Conservation (phyloP, 2,797 vertebrate genomes). For the Microtus agrestis region DNA sequence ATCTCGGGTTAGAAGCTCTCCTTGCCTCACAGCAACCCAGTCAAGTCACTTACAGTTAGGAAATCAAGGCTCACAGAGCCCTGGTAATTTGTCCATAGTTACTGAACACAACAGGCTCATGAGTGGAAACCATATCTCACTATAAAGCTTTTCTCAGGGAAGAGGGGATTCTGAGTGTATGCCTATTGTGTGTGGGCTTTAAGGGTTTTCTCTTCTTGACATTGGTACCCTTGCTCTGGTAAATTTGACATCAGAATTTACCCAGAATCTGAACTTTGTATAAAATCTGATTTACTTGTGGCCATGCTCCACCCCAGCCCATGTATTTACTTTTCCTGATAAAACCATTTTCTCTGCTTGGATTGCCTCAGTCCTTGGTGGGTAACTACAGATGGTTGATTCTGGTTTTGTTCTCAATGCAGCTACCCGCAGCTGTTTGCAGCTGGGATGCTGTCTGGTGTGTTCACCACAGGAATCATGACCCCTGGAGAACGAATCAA, state of each 20-base stretch:
- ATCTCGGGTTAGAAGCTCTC: neutral
- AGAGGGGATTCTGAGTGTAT: neutral
- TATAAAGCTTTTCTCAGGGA: neutral
- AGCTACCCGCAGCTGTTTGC: conserved; percentile 98
- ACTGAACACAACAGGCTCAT: neutral
- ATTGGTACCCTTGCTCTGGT: neutral
- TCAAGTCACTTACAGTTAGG: neutral
- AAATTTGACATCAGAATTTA: conserved; percentile 3
- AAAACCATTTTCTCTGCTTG: conserved; percentile 56
- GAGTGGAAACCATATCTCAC: neutral
- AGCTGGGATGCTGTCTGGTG: conserved; percentile 97
- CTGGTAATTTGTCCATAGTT: neutral
- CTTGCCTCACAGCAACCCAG: neutral
- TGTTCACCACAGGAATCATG: conserved; percentile 99
- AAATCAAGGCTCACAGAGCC: neutral
- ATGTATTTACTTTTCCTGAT: conserved; percentile 10
- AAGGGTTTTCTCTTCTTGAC: neutral
- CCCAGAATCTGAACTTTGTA: neutral
- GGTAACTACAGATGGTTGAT: conserved; percentile 1
- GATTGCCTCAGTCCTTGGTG: neutral
- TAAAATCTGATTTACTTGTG: neutral
- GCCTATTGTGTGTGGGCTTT: neutral
- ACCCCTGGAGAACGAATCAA: conserved; percentile 98
- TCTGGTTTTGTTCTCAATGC: conserved; percentile 78
- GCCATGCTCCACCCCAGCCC: neutral